A percentile compares a stretch with the other conserved stretches of the same genome.
phyloP scores from a whole-genome alignment of 2,113 vertebrate genomes.

The Hemiscyllium ocellatum region DNA sequence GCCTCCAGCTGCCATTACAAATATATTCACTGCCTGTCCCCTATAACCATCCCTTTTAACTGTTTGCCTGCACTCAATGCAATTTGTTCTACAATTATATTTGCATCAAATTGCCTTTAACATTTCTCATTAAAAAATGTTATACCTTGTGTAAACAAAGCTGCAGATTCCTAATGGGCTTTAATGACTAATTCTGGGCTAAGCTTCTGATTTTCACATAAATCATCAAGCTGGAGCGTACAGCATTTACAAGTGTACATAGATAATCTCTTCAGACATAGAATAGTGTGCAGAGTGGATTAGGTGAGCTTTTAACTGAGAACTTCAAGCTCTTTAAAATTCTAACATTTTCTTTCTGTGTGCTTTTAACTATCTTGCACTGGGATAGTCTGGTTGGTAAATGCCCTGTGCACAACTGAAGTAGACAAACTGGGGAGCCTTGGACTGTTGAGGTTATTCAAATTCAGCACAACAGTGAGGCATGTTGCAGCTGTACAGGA shows the following conservation, averaged over 20 bases:
- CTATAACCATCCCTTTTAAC: constrained; percentile 17
- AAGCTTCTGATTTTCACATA: constrained; percentile 28
- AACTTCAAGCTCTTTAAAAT: not conserved
- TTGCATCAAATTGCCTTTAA: constrained; percentile 29
- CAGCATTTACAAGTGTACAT: not conserved
- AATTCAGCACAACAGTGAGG: not conserved
- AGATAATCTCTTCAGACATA: not conserved
- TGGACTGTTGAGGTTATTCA: not conserved
- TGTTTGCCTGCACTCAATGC: not conserved
- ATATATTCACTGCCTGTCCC: constrained; percentile 10
- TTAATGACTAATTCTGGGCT: not conserved
- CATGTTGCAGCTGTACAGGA: too few relatives aligned
- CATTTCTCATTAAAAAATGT: constrained; percentile 30
- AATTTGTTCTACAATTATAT: constrained; percentile 21
- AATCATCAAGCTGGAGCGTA: not conserved
- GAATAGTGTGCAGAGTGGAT: not conserved
- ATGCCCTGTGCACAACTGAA: not conserved
- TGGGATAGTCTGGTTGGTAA: not conserved
- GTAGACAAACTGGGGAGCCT: not conserved
- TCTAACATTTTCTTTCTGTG: not conserved
- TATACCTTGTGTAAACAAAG: constrained; percentile 26
- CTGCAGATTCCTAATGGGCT: not conserved
- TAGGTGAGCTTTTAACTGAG: not conserved
- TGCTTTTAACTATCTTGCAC: not conserved
- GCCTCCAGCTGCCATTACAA: constrained; percentile 29